A percentile compares a stretch with the other conserved stretches of the same genome.
These are phyloP conservation scores for Zaprionus ghesquierei DNA, from an alignment of 1,140 invertebrate species.

Conservation along the genomic window DNA sequence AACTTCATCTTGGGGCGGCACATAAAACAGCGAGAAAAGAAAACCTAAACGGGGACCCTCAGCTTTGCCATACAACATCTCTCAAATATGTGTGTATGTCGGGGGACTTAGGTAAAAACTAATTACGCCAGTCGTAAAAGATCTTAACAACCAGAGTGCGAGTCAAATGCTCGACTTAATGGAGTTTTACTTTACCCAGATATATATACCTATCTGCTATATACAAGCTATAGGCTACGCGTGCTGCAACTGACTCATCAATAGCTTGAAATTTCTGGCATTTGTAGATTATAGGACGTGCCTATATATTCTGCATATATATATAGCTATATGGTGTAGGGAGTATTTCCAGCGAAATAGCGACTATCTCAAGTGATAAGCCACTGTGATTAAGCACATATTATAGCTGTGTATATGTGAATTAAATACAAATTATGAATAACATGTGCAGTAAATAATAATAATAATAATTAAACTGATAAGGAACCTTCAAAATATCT, in stretches of 20 bases:
- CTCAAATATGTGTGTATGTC: slow-evolving; percentile 38
- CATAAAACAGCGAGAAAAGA: slow-evolving; percentile 35
- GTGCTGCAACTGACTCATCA: slow-evolving; percentile 26
- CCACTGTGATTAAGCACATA: not conserved
- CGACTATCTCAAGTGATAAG: slow-evolving; percentile 28
- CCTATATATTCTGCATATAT: not conserved
- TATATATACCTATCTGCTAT: not conserved
- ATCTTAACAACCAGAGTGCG: slow-evolving; percentile 59
- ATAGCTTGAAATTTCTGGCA: not conserved
- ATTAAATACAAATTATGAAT: slow-evolving; percentile 19
- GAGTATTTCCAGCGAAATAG: slow-evolving; percentile 7
- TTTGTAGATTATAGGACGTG: not conserved
- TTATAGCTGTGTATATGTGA: not conserved
- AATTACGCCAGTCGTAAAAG: slow-evolving; percentile 71
- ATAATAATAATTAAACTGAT: slow-evolving; percentile 19
- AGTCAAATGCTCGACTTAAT: slow-evolving; percentile 39
- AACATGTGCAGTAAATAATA: slow-evolving; percentile 23
- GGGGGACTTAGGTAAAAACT: slow-evolving; percentile 61
- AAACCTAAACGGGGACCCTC: not conserved
- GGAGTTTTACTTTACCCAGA: slow-evolving; percentile 10
- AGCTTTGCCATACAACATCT: slow-evolving; percentile 59
- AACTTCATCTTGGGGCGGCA: slow-evolving; percentile 11
- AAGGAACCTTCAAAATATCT: slow-evolving; percentile 8
- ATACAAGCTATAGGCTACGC: not conserved
- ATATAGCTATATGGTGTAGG: not conserved